Base-by-base conservation (phyloP, 2,888 invertebrate species). In the Taphrorychus bicolor region DNA sequence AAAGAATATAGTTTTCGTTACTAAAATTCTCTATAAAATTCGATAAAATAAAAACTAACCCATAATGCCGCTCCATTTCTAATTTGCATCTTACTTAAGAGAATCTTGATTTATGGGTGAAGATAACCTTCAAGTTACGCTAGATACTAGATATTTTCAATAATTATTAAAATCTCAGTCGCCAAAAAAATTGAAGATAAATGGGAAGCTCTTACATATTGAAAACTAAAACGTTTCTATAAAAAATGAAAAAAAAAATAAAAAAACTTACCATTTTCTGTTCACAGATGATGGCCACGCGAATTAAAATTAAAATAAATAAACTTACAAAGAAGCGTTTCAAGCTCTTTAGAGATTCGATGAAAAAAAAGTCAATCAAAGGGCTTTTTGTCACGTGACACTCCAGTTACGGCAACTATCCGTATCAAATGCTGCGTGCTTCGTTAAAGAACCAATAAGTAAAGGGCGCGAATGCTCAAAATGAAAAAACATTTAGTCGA, bases 401-500 rank as follows among this genome's bases (percentile, higher is more conserved):
- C 22, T 69, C 66, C 69, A 66, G 40, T 69, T 51, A 19, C 49
- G 32, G 41, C 49, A 60, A 60, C 19, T 56, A 40, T 53, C 40
- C 40, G 40, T 49, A 7, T 54, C 9, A 59, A 61, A 24, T 22
- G 45, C n/a, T n/a, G n/a, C 61, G 32, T 45, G 59, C 61, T 40
- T 32, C 41, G 59, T 16, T 14, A 32, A 51, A 19, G 53, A 64
- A 65, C 49, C 23, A 48, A 45, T 42, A 51, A 32, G 40, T 59
- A 54, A 22, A 17, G 40, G 22, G 48, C 52, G 48, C 53, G 57
- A 23, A 40, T 52, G 58, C 14, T 60, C 41, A 51, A 61, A 62
- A 69, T 69, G 49, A 69, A 69, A 69, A 69, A 66, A 58, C 69
- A 69, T 69, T 69, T 69, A 69, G 69, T 66, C 66, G 66, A 66